Evolutionary conservation across 2,113 vertebrate species (phyloP).

Genomic region (Odobenus rosmarus): DNA sequence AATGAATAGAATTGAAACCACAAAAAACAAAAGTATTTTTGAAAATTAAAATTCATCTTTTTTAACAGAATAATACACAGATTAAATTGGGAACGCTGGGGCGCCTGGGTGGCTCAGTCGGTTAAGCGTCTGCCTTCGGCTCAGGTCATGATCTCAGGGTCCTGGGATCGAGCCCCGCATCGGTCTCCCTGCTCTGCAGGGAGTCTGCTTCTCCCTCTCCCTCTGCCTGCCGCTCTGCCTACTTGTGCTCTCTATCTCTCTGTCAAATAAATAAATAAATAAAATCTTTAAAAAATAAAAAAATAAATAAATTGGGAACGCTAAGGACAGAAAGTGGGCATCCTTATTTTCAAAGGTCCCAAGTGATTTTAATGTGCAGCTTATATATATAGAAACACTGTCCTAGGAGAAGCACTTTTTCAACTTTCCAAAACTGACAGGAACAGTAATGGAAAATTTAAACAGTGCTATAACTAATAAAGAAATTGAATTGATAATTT

Average conservation of each 20-base stretch:
- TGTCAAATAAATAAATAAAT: too few relatives aligned
- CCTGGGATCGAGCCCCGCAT: too few relatives aligned
- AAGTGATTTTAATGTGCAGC: not conserved
- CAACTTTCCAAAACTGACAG: not conserved
- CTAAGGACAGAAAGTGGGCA: not conserved
- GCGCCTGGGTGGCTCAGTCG: too few relatives aligned
- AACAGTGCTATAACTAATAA: not conserved
- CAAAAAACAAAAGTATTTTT: not conserved
- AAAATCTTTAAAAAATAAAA: too few relatives aligned
- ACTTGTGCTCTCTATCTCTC: too few relatives aligned
- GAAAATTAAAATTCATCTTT: not conserved
- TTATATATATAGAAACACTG: not conserved
- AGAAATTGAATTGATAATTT: not conserved
- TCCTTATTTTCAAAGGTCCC: not conserved
- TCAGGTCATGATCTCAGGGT: too few relatives aligned
- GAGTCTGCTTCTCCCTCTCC: too few relatives aligned
- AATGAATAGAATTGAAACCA: not conserved
- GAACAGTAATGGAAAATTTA: not conserved
- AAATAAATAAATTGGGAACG: not conserved
- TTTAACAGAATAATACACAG: not conserved
- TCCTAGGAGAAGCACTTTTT: not conserved
- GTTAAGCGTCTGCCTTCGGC: too few relatives aligned
- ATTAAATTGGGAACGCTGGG: not conserved
- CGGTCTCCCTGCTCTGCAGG: too few relatives aligned
- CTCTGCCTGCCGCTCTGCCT: too few relatives aligned